A percentile compares a stretch with the other conserved stretches of the same genome.
Evolutionary conservation across 2,888 invertebrate species (phyloP).

Genomic region (Autographa pulchrina): DNA sequence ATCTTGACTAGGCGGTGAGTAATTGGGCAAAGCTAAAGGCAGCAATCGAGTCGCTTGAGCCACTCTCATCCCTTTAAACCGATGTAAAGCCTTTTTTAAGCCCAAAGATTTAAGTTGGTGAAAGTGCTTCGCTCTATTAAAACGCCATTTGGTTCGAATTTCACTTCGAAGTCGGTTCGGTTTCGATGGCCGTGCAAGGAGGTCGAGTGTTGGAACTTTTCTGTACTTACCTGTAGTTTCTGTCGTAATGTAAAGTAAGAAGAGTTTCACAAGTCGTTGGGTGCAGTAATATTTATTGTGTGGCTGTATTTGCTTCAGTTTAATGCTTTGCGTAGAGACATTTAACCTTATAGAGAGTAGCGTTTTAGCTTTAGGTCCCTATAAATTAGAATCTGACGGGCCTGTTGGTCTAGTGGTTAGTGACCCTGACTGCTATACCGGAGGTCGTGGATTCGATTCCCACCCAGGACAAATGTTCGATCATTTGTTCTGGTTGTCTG

Average conservation of each 20-base stretch:
- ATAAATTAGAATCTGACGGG: no score
- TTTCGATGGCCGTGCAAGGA: slow-evolving; percentile 58
- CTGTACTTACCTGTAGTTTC: slow-evolving; percentile 18
- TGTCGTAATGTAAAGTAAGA: slow-evolving; percentile 7
- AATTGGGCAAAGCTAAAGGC: slow-evolving; percentile 86
- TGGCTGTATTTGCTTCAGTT: background rate
- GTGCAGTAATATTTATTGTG: background rate
- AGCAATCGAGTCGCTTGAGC: slow-evolving; percentile 84
- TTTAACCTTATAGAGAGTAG: no score
- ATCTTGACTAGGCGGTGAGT: slow-evolving; percentile 83
- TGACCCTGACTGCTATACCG: no score
- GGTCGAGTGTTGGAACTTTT: slow-evolving; percentile 50
- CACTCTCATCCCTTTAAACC: slow-evolving; percentile 88
- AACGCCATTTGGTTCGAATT: slow-evolving; percentile 83
- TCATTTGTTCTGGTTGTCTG: no score
- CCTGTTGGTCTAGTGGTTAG: no score
- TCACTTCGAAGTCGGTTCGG: slow-evolving; percentile 65
- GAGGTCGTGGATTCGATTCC: no score
- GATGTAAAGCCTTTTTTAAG: slow-evolving; percentile 88
- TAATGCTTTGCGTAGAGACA: background rate
- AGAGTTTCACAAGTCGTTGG: background rate
- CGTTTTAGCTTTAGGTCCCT: no score
- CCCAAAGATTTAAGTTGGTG: slow-evolving; percentile 88
- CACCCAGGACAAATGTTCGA: no score
- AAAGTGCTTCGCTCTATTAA: slow-evolving; percentile 88